Percentiles rank a stretch among this genome's conserved stretches.
Evolutionary conservation across 1,140 invertebrate species (phyloP).

Genomic region (Diorhabda elongata): DNA sequence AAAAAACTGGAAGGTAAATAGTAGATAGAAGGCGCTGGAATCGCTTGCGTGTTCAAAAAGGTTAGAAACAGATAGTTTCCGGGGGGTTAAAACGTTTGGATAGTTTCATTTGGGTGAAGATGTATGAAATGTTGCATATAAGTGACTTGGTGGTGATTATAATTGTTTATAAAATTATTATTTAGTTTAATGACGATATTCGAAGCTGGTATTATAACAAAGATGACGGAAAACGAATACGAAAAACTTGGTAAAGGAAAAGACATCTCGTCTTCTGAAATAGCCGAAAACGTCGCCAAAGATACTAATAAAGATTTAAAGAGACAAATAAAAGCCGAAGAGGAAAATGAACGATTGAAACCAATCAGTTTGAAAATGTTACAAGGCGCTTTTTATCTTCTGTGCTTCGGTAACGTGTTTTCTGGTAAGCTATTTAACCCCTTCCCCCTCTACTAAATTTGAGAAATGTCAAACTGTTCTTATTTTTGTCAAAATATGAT

Average conservation of each 20-base stretch:
- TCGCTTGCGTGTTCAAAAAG: no score
- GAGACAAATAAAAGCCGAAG: slow-evolving; percentile 33
- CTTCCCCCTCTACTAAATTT: no score
- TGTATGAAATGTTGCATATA: no score
- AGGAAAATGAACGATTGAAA: slow-evolving; percentile 49
- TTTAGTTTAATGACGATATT: slow-evolving; percentile 64
- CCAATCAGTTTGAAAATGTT: slow-evolving; percentile 62
- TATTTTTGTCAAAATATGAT: background rate
- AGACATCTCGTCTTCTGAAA: slow-evolving; percentile 46
- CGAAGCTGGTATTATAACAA: slow-evolving; percentile 65
- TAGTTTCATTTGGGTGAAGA: no score
- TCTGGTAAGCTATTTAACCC: slow-evolving; percentile 45
- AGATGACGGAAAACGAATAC: slow-evolving; percentile 67
- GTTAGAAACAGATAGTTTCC: no score
- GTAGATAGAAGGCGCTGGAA: no score
- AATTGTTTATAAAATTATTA: slow-evolving; percentile 21
- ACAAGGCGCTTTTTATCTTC: slow-evolving; percentile 62
- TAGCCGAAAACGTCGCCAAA: slow-evolving; percentile 38
- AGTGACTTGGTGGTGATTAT: no score
- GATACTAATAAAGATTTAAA: slow-evolving; percentile 35
- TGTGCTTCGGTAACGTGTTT: slow-evolving; percentile 55
- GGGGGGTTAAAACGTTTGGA: no score
- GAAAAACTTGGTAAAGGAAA: slow-evolving; percentile 58
- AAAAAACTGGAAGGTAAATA: no score
- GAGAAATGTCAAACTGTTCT: background rate